Evolutionary conservation across 2,888 invertebrate genomes (phyloP).

Genomic region (Habrosyne pyritoides): DNA sequence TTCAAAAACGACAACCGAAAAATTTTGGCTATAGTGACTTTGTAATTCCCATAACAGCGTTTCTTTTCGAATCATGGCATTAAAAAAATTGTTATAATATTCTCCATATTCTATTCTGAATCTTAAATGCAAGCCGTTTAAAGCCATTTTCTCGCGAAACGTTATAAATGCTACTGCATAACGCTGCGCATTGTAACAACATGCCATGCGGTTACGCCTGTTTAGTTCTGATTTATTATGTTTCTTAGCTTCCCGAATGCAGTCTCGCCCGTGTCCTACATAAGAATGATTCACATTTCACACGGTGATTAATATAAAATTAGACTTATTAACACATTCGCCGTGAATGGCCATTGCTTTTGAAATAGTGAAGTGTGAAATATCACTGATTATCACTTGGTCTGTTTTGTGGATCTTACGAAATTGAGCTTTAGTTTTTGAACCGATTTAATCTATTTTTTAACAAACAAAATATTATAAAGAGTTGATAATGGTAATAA

Average conservation of each 20-base stretch:
- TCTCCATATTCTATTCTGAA: not conserved
- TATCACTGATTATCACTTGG: constrained; percentile 24
- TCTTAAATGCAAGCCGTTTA: not conserved
- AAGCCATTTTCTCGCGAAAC: not conserved
- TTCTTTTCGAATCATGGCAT: no score
- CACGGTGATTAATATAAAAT: constrained; percentile 45
- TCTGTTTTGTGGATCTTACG: not conserved
- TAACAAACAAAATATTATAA: no score
- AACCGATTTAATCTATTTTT: not conserved
- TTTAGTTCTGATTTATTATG: not conserved
- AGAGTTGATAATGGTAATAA: no score
- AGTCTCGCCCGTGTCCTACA: not conserved
- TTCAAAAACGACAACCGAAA: not conserved
- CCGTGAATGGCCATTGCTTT: constrained; percentile 16
- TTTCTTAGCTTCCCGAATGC: not conserved
- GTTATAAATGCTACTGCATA: not conserved
- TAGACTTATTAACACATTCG: constrained; percentile 34
- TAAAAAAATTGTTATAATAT: no score
- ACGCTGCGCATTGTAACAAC: not conserved
- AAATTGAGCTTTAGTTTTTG: not conserved
- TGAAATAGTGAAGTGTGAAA: constrained; percentile 25
- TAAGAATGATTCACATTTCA: constrained; percentile 23
- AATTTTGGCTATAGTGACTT: no score
- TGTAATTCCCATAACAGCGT: no score
- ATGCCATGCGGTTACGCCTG: not conserved